Evolutionary conservation across 2,113 vertebrate species (phyloP), one percentile per base, ranked within the genome.

Genomic region (Sula dactylatra): DNA sequence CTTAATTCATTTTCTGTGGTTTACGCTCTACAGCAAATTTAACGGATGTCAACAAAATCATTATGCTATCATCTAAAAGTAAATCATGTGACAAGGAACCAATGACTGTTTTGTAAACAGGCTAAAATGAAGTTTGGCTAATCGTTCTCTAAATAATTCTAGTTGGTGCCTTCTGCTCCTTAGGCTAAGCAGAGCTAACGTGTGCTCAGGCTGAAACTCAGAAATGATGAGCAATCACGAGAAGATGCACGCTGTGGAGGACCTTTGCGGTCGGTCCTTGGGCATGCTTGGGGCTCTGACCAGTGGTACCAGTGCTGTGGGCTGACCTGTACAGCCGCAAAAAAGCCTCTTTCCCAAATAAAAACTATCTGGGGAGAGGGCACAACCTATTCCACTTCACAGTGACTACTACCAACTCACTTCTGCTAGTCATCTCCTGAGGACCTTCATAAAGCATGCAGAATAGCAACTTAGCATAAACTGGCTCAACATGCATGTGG

Each of bases 291-390:
- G 86, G 93, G 96, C 81, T 94, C 94, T 95, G 93, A 85, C 69
- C 73, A 94, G 88, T 91, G 91, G 82, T 56, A 97, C 82, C 91
- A 49, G 86, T 88, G 34, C 55, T n/a, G 27, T 20, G 45, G 72
- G 32, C 77, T 74, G 44, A 44, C 38, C 31, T 24, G 45, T 26
- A 58, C 27, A n/a, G n/a, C 67, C 49, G 78, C 44, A 82, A 84
- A 95, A 82, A 71, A 87, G 77, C 82, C 92, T 96, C 82, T 89
- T 97, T 91, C 88, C 92, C 91, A 85, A 44, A 72, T 86, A 93
- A 93, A 92, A 97, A 91, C 92, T 94, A 94, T 66, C 78, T 96
- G 95, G 84, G 84, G 85, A 84, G 64, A 50, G 90, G 92, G 80
- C 71, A 86, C 80, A 94, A 72, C 74, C 74, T 90, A 36, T 89